Conservation (phyloP, 2,113 vertebrate genomes). For the Litocranius walleri region DNA sequence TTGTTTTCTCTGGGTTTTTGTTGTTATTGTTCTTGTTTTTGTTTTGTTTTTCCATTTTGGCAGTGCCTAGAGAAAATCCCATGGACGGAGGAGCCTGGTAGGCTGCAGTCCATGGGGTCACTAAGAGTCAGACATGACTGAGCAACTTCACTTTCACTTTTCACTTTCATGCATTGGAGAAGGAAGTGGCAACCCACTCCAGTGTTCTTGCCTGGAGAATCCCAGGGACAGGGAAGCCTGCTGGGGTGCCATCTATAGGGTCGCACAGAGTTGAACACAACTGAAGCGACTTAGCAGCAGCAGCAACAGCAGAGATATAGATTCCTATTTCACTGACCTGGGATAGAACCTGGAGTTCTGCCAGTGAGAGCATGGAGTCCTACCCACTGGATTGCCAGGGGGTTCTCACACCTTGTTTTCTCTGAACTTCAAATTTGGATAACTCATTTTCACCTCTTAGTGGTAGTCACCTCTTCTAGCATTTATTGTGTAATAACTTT, state of each 20-base stretch:
- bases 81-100: too few species aligned
- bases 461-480: not conserved
- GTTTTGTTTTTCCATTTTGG: not conserved
- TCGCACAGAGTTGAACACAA: too few species aligned
- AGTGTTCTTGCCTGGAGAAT: too few species aligned
- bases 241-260: too few species aligned
- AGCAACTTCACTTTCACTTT: too few species aligned
- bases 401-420: not conserved
- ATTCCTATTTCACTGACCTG: not conserved
- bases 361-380: not conserved
- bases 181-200: too few species aligned
- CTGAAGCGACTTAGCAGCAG: too few species aligned
- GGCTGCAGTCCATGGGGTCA: too few species aligned
- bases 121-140: too few species aligned
- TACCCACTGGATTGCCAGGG: not conserved
- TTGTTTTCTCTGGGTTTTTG: not conserved
- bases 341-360: not conserved
- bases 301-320: not conserved
- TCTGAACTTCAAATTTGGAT: not conserved
- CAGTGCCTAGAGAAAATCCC: too few species aligned
- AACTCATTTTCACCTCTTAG: not conserved
- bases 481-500: not conserved
- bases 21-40: not conserved
- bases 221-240: too few species aligned
- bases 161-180: too few species aligned